A percentile compares a stretch with the other conserved stretches of the same genome.
Conservation (phyloP, 2,113 vertebrate species). For the Notothenia coriiceps region DNA sequence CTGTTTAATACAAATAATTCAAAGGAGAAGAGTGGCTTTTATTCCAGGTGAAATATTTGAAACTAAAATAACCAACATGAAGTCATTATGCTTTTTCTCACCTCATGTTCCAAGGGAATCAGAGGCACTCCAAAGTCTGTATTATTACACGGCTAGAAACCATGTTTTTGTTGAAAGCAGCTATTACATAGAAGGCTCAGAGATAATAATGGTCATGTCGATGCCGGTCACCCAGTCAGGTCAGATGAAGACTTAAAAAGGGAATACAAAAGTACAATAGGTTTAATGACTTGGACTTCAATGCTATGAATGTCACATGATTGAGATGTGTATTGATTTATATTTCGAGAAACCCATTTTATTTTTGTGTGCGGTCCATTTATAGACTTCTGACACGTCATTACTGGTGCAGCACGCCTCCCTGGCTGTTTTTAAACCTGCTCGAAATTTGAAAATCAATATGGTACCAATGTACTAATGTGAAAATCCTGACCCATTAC, state of each 20-base stretch:
- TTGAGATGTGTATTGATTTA: background rate
- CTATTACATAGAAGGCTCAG: constrained; percentile 7
- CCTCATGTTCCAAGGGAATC: constrained; percentile 21
- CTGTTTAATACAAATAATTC: constrained; percentile 18
- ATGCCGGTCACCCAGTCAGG: background rate
- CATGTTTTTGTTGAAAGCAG: background rate
- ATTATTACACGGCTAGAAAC: background rate
- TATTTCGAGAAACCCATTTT: constrained; percentile 4
- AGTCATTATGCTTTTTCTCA: constrained; percentile 19
- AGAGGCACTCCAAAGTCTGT: background rate
- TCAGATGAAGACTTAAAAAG: background rate
- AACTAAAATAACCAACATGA: constrained; percentile 10
- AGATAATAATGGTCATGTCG: background rate
- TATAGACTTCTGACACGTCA: constrained; percentile 32
- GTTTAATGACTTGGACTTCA: background rate
- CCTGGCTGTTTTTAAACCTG: constrained; percentile 9
- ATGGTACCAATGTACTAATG: constrained; percentile 11
- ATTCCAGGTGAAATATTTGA: constrained; percentile 31
- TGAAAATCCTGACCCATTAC: constrained; percentile 4
- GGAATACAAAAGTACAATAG: background rate
- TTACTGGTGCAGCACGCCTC: constrained; percentile 1
- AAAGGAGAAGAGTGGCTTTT: constrained; percentile 9
- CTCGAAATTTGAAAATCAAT: constrained; percentile 19
- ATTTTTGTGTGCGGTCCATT: background rate
- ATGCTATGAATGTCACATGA: background rate